These are phyloP conservation scores for Plutella xylostella DNA, from an alignment of 2,888 invertebrate genomes.

Conservation along the genomic window DNA sequence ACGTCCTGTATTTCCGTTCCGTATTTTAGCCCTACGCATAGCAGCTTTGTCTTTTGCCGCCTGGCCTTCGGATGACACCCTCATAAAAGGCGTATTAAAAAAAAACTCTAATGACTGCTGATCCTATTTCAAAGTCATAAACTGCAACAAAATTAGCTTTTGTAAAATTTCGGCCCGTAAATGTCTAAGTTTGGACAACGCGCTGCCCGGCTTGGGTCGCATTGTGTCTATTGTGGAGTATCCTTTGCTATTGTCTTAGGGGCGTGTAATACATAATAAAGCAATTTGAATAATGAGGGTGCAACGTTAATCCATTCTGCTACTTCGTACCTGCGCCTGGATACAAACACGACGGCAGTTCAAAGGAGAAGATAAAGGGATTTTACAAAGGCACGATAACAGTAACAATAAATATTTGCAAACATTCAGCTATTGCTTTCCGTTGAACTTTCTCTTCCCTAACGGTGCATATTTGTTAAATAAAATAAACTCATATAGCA, in stretches of 20 bases:
- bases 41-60: constrained; percentile 60
- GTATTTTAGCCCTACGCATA: too few species aligned
- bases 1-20: too few species aligned
- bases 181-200: constrained; percentile 16
- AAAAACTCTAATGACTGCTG: constrained; percentile 56
- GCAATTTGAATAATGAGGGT: too few species aligned
- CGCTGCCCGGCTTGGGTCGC: constrained; percentile 28
- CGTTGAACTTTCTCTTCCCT: too few species aligned
- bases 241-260: constrained; percentile 43
- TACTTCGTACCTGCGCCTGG: not conserved
- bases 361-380: too few species aligned
- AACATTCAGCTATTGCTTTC: too few species aligned
- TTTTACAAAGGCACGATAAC: too few species aligned
- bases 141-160: constrained; percentile 68
- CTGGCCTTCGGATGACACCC: constrained; percentile 64
- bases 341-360: too few species aligned
- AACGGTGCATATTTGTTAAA: too few species aligned
- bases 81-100: constrained; percentile 68
- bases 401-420: too few species aligned
- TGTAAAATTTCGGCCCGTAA: constrained; percentile 54
- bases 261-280: constrained; percentile 33
- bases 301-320: too few species aligned
- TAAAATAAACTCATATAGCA: too few species aligned
- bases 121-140: constrained; percentile 65
- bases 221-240: constrained; percentile 26